Evolutionary conservation across 2,113 vertebrate species (phyloP).

Genomic region (Dipodomys ordii): DNA sequence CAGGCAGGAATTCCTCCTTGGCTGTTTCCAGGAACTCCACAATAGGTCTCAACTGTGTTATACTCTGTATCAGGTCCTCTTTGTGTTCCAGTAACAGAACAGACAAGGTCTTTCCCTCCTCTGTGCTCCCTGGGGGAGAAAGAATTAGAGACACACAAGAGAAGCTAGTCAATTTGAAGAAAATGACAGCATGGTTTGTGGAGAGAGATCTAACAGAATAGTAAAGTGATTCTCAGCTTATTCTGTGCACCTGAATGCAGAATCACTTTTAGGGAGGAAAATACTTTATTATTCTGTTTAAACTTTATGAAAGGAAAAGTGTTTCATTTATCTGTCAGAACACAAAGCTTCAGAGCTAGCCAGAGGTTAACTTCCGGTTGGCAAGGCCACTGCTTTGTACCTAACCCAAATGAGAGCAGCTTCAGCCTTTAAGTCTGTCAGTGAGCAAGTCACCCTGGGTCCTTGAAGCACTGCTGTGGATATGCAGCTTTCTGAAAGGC

Average conservation of each 20-base stretch:
- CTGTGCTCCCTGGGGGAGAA: constrained; percentile 70
- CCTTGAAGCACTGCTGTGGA: constrained; percentile 51
- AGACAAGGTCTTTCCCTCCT: constrained; percentile 74
- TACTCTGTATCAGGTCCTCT: constrained; percentile 85
- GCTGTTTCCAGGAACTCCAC: constrained; percentile 86
- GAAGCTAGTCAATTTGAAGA: constrained; percentile 84
- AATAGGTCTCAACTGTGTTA: constrained; percentile 86
- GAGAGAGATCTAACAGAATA: constrained; percentile 87
- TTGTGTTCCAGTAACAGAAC: constrained; percentile 78
- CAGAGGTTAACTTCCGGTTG: constrained; percentile 87
- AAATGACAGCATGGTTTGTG: constrained; percentile 83
- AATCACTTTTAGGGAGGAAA: constrained; percentile 82
- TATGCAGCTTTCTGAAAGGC: constrained; percentile 60
- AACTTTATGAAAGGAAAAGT: constrained; percentile 88
- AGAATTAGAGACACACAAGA: constrained; percentile 78
- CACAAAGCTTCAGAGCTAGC: constrained; percentile 86
- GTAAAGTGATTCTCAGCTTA: constrained; percentile 81
- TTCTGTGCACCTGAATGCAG: constrained; percentile 79
- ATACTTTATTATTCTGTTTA: constrained; percentile 90
- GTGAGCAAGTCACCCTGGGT: constrained; percentile 34
- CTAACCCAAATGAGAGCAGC: constrained; percentile 74
- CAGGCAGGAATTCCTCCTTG: constrained; percentile 84
- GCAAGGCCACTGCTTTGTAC: constrained; percentile 85
- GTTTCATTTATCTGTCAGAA: constrained; percentile 86
- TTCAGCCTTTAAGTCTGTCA: constrained; percentile 66